A percentile compares a stretch with the other conserved stretches of the same genome.
Evolutionary conservation across 2,797 vertebrate species (phyloP).

Genomic region (Bucorvus abyssinicus): DNA sequence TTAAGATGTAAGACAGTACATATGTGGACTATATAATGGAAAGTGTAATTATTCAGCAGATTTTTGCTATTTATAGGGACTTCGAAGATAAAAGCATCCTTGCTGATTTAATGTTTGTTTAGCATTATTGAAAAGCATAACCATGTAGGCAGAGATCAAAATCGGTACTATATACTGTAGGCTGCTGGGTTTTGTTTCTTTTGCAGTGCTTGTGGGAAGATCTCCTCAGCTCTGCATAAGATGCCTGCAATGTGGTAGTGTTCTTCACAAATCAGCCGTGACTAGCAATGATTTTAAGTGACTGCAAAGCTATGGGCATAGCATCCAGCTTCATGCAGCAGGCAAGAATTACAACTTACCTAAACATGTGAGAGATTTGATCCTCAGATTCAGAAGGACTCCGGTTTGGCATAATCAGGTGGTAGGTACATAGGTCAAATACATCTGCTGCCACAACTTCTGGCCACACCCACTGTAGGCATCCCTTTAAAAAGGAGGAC

Average conservation of each 20-base stretch:
- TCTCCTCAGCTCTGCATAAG: not conserved
- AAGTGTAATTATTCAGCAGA: not conserved
- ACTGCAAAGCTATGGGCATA: not conserved
- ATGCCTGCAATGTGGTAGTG: not conserved
- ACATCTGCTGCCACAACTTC: not conserved
- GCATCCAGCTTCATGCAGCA: not conserved
- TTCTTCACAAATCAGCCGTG: not conserved
- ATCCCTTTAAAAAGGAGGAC: not conserved
- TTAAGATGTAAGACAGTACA: not conserved
- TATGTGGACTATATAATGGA: not conserved
- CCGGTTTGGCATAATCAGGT: not conserved
- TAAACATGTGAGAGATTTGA: not conserved
- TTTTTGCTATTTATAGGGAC: not conserved
- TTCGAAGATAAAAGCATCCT: not conserved
- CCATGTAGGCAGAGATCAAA: not conserved
- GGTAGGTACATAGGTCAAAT: not conserved
- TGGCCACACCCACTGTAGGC: not conserved
- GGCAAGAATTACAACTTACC: not conserved
- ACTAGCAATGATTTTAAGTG: not conserved
- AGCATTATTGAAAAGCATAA: not conserved
- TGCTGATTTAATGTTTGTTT: not conserved
- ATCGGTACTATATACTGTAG: not conserved
- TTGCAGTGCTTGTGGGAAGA: not conserved
- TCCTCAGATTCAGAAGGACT: not conserved
- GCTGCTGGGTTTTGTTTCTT: not conserved